These are phyloP conservation scores for Zaprionus tsacasi DNA, from an alignment of 1,140 invertebrate genomes.

Conservation along the genomic window DNA sequence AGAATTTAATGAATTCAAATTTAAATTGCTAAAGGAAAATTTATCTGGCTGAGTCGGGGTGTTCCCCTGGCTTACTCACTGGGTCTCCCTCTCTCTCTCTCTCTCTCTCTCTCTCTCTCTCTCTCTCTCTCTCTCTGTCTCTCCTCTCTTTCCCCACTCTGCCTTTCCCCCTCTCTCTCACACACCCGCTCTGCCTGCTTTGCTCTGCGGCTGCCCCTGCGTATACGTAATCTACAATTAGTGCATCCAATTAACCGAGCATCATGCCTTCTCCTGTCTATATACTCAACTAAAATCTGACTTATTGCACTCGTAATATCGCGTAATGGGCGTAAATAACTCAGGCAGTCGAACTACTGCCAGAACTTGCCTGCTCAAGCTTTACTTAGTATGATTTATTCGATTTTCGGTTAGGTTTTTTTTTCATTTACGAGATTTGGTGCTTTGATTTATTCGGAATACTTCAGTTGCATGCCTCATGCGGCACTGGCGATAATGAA, in stretches of 20 bases:
- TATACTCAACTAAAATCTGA: not conserved
- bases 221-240: conserved; percentile 63
- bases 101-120: not conserved
- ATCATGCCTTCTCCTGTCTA: not conserved
- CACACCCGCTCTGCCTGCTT: not conserved
- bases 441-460: conserved; percentile 14
- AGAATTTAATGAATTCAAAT: conserved; percentile 18
- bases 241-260: not conserved
- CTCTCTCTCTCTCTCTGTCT: not conserved
- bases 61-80: not conserved
- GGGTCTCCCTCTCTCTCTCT: not conserved
- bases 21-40: not conserved
- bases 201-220: conserved; percentile 44
- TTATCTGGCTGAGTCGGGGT: not conserved
- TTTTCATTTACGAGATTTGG: conserved; percentile 4
- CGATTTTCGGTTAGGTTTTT: conserved; percentile 13
- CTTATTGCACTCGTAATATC: not conserved
- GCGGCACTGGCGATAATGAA: conserved; percentile 64
- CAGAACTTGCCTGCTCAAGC: not conserved
- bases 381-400: conserved; percentile 23
- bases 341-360: not conserved
- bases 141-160: not conserved
- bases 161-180: not conserved
- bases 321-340: not conserved
- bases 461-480: not conserved